Conservation (phyloP, 2,888 invertebrate genomes). For the Leucania comma region DNA sequence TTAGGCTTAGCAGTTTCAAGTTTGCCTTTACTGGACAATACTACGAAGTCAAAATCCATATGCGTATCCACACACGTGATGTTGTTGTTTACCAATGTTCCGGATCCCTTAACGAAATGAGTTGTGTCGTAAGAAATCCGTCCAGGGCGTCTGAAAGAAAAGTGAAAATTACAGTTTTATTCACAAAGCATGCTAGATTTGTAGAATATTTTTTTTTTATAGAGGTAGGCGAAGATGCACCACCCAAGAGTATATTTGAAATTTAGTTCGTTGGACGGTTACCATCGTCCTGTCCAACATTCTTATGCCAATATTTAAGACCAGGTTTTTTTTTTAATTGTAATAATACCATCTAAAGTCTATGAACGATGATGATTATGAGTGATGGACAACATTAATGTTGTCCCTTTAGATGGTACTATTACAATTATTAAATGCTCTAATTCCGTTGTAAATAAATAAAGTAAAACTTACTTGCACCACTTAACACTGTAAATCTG, state of each 20-base stretch:
- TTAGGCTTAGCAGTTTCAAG: slow-evolving; percentile 40
- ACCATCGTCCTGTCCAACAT: background rate
- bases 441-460: background rate
- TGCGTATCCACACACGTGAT: slow-evolving; percentile 51
- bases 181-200: background rate
- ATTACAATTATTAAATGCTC: too few relatives aligned
- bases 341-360: too few relatives aligned
- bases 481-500: slow-evolving; percentile 39
- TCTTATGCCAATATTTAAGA: background rate
- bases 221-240: too few relatives aligned
- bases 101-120: slow-evolving; percentile 11
- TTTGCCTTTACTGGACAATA: slow-evolving; percentile 37
- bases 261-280: too few relatives aligned
- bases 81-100: background rate
- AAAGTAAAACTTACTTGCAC: slow-evolving; percentile 52
- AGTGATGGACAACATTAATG: too few relatives aligned
- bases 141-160: slow-evolving; percentile 43
- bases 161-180: background rate
- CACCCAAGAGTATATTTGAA: too few relatives aligned
- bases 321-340: too few relatives aligned
- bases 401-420: too few relatives aligned
- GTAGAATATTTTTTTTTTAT: background rate
- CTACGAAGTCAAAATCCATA: slow-evolving; percentile 56
- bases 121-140: background rate
- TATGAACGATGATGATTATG: too few relatives aligned